Percentiles rank a stretch among this genome's conserved stretches.
Conservation (phyloP, 2,888 invertebrate species). For the Dioctria rufipes region DNA sequence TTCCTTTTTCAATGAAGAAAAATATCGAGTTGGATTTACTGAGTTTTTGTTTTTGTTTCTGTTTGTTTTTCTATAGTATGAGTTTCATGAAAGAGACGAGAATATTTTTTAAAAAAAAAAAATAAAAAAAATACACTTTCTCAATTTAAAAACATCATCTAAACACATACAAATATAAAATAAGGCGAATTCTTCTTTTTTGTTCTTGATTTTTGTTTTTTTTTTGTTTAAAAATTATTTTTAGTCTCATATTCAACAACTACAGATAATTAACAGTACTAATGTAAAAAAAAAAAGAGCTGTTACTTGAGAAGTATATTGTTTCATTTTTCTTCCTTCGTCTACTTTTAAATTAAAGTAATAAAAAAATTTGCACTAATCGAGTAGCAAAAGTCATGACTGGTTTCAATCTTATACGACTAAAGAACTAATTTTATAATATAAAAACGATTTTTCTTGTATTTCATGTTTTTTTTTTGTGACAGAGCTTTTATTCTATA, state of each 20-base stretch:
- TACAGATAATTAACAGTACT: slow-evolving; percentile 23
- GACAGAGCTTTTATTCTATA: slow-evolving; percentile 29
- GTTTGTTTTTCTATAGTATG: background rate
- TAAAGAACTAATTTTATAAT: slow-evolving; percentile 37
- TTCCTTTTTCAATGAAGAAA: background rate
- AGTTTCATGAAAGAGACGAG: background rate
- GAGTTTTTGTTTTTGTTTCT: background rate
- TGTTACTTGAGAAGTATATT: slow-evolving; percentile 34
- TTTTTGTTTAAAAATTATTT: background rate
- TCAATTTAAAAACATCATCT: background rate
- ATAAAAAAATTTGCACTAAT: slow-evolving; percentile 37
- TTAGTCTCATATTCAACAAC: slow-evolving; percentile 37
- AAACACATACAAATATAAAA: slow-evolving; percentile 40
- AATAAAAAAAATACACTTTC: background rate
- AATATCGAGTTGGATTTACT: slow-evolving; percentile 9
- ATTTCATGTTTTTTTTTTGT: slow-evolving; percentile 25
- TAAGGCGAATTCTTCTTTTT: slow-evolving; percentile 14
- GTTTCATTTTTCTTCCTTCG: background rate
- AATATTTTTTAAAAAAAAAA: too few relatives aligned
- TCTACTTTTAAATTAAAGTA: slow-evolving; percentile 21
- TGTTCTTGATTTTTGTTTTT: slow-evolving; percentile 5
- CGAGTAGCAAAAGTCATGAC: slow-evolving; percentile 37
- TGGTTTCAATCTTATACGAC: slow-evolving; percentile 34
- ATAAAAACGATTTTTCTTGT: slow-evolving; percentile 24
- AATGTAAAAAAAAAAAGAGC: slow-evolving; percentile 32